Base-by-base conservation (phyloP, 2,113 vertebrate species). In the Marmota monax region DNA sequence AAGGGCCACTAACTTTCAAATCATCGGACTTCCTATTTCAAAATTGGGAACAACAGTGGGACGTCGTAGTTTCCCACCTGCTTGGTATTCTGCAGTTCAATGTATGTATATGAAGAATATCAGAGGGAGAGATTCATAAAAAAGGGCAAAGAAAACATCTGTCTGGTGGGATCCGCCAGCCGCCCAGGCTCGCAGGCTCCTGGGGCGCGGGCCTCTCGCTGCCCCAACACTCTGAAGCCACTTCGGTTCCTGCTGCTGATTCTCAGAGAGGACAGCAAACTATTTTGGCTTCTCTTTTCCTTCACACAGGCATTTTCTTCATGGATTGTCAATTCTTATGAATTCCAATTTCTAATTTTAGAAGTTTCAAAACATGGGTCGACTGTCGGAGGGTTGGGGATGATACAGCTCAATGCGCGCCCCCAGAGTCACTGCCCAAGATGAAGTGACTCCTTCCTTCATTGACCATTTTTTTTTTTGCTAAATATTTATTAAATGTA, bases 281-380 rank as follows among this genome's bases (percentile, higher is more conserved):
- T 73, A 93, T 22, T 69, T 77, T 61, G 32, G 6, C 79, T 80
- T 74, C n/a, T 95, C 93, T 82, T 95, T 45, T 84, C 25, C 92
- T 95, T 87, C 58, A 76, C 74, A 77, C 25, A 37, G 42, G 29
- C 48, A 42, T 92, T 90, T 86, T 78, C 95, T 94, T 88, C 90
- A 84, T n/a, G 85, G 89, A 61, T 92, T 96, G 73, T 94, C 90
- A 94, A 78, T 48, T 80, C 23, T 85, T 80, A 27, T 77, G 67
- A 82, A 89, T 76, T 83, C 89, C 70, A 73, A 56, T 37, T 93
- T 89, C 92, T 93, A 93, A 94, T 92, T 88, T 97, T 92, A 96
- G 73, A 95, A 78, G 51, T 84, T 96, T 95, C 58, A 77, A 82
- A 93, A 82, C 78, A 77, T 70, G 83, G 80, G 69, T 63, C 39